These are phyloP conservation scores for Lithobates pipiens DNA, from an alignment of 2,797 vertebrate species.

Conservation along the genomic window DNA sequence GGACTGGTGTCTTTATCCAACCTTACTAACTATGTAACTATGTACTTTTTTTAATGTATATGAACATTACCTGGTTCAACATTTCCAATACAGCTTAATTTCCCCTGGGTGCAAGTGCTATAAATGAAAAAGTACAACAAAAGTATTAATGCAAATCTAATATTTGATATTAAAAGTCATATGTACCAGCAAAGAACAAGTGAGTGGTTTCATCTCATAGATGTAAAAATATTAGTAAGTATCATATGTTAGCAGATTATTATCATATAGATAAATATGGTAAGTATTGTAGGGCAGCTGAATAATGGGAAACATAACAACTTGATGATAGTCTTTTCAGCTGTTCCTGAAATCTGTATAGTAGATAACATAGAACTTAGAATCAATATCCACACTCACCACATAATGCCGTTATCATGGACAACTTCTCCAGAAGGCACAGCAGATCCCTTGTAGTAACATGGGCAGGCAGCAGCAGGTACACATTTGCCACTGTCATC, in stretches of 20 bases:
- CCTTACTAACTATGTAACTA: too few species aligned
- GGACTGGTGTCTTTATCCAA: too few species aligned
- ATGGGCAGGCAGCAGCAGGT: slow-evolving; percentile 79
- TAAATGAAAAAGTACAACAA: slow-evolving; percentile 1
- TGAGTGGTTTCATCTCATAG: too few species aligned
- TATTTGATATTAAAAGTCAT: neutral
- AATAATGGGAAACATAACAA: neutral
- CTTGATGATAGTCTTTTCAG: too few species aligned
- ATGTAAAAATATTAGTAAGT: too few species aligned
- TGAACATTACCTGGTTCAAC: slow-evolving; percentile 67
- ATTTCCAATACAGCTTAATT: slow-evolving; percentile 81
- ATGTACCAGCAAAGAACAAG: neutral
- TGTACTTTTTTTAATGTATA: neutral
- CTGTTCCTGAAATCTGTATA: neutral
- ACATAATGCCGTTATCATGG: slow-evolving; percentile 77
- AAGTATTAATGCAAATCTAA: neutral
- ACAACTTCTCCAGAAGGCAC: slow-evolving; percentile 81
- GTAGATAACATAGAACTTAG: neutral
- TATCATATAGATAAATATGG: neutral
- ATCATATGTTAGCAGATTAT: neutral
- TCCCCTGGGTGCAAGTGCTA: slow-evolving; percentile 83
- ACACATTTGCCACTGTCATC: slow-evolving; percentile 84
- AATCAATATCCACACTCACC: slow-evolving; percentile 73
- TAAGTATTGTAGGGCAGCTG: neutral
- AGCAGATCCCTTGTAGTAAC: slow-evolving; percentile 79